Evolutionary conservation across 2,888 invertebrate genomes (phyloP), one percentile per base, ranked within the genome.

Genomic region (Lasioglossum oenotherae): DNA sequence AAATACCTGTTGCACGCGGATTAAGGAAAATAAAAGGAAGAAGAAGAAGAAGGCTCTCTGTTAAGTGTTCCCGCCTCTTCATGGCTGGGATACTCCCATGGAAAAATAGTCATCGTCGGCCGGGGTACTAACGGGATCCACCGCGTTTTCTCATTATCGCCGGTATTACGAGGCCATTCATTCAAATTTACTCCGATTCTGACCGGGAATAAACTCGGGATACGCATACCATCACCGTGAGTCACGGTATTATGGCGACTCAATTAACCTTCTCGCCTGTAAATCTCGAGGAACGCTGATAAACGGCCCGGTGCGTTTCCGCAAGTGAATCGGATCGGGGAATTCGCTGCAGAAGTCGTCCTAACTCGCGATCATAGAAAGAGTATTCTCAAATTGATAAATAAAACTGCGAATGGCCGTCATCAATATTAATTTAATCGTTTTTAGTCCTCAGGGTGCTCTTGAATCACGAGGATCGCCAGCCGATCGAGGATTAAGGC

Each of bases 161-260:
- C 60, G 85, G 44, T 78, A 77, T 85, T 85, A 80, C 78, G 85
- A 80, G 85, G 85, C 85, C 14, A 72, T 85, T 80, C 85, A 75
- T 85, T 85, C 85, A 80, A 84, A 85, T 85, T 84, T 85, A 85
- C 85, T 85, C 85, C 85, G 85, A 85, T 85, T 85, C 85, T 35
- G 71, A 41, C 35, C 80, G 71, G 72, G 85, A 78, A 77, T 85
- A 85, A 85, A 84, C 85, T 74, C 85, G 84, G 77, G 46, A 31
- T 60, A 31, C 57, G 82, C 85, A 84, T 84, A 74, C 80, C 85
- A 19, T 10, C 27, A 23, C 44, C 60, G 78, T 75, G 85, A 84
- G 27, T 84, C 85, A 75, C 53, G 85, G 64, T 75, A 75, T 85
- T 85, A 84, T 38, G 74, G 85, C 85, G 85, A 85, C 85, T 85